Base-by-base conservation (phyloP, 2,888 invertebrate genomes). In the Pammene aurita region DNA sequence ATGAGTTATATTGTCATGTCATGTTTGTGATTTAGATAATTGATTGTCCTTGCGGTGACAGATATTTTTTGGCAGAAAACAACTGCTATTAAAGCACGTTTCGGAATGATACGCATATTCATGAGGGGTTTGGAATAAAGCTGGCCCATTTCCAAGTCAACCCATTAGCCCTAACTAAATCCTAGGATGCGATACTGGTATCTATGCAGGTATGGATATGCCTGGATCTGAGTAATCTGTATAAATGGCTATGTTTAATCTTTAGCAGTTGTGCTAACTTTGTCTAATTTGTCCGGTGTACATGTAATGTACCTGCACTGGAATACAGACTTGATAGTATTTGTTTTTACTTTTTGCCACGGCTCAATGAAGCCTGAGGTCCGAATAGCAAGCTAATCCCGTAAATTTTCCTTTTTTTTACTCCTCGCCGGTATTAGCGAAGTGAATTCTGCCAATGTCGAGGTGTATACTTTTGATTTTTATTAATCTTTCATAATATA, bases 101-200 rank as follows among this genome's bases (percentile, higher is more conserved):
- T 42, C 57, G 13, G 38, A 26, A 26, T 48, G 41, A 41, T 52
- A 41, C 50, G 52, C 52, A 52, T 62, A 62, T 62, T 62, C 62
- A 62, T 62, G 62, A 62, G 50, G 5, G 50, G n/a, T 26, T 41
- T 14, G 52, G 58, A 60, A 60, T 44, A 52, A 34, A 26, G 44
- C 62, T 62, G 62, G 62, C 50, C 50, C 62, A 52, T 62, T 62
- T 62, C 62, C 62, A 62, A 62, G 41, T 62, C 58, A 46, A 60
- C 62, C 62, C 62, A 62, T 62, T 62, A 62, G 61, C 38, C 50
- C 61, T 48, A 62, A 62, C 38, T 50, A 62, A 61, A 50, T 41
- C 50, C 41, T 52, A n/a, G 62, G 52, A 62, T 62, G 62, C 52
- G 52, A 41, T 52, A 41, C 52, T 52, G 38, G 35, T 61, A 41